Evolutionary conservation across 2,797 vertebrate species (phyloP).

Genomic region (Limnodromus scolopaceus): DNA sequence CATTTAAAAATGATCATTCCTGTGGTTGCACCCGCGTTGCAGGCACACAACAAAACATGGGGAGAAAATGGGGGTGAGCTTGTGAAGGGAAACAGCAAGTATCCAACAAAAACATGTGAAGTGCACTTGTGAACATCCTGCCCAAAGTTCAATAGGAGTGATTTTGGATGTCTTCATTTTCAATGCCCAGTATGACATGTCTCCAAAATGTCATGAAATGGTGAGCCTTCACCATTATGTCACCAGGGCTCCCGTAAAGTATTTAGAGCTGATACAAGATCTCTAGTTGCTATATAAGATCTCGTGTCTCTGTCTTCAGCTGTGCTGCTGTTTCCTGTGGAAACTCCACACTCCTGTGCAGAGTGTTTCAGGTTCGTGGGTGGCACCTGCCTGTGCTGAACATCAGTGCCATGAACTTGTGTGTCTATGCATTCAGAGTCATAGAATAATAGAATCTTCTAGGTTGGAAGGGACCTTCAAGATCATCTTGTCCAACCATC

Average conservation of each 20-base stretch:
- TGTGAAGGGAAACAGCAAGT: not conserved
- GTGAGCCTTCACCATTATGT: not conserved
- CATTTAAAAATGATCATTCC: not conserved
- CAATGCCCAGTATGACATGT: not conserved
- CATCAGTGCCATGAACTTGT: not conserved
- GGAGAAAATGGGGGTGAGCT: not conserved
- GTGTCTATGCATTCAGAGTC: not conserved
- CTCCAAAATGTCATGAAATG: not conserved
- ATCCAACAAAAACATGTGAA: not conserved
- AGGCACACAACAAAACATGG: not conserved
- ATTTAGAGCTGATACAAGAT: not conserved
- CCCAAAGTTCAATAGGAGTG: not conserved
- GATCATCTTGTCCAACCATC: no score
- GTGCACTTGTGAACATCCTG: not conserved
- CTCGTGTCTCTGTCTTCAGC: not conserved
- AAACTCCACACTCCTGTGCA: no score
- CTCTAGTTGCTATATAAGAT: not conserved
- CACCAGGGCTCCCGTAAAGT: accelerated
- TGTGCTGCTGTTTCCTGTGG: not conserved
- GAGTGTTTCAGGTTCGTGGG: accelerated
- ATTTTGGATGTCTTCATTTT: not conserved
- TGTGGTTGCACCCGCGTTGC: not conserved
- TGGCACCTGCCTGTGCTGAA: not conserved
- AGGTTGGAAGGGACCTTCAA: no score
- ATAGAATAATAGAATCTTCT: no score